Percentiles rank a stretch among this genome's conserved stretches.
Conservation (phyloP, 2,888 invertebrate species). For the Limnephilus marmoratus region DNA sequence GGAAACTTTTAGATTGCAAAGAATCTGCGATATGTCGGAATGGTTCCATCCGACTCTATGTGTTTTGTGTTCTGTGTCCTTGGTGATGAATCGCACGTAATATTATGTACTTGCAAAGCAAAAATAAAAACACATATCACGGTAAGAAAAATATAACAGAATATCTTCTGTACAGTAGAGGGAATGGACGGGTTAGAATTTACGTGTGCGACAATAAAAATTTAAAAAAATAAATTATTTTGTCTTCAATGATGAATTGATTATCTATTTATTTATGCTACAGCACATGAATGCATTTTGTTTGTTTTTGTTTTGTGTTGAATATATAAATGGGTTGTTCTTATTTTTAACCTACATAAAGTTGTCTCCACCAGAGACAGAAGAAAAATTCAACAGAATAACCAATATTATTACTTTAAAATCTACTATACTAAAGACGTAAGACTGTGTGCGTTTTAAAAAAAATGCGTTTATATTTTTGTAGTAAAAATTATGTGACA, state of each 20-base stretch:
- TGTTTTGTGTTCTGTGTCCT: conserved; percentile 18
- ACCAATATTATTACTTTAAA: no score
- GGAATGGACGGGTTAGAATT: neutral
- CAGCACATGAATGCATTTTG: neutral
- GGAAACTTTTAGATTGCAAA: neutral
- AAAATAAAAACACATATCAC: conserved; percentile 36
- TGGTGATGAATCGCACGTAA: neutral
- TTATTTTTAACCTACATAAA: no score
- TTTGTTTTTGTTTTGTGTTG: neutral
- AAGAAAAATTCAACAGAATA: no score
- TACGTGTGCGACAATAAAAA: conserved; percentile 41
- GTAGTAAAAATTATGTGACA: no score
- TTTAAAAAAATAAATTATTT: neutral
- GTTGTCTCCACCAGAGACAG: no score
- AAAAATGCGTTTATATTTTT: no score
- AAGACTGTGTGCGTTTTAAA: no score
- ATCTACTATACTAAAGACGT: no score
- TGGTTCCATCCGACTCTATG: neutral
- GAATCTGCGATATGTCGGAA: neutral
- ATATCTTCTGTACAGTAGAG: neutral
- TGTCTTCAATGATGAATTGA: conserved; percentile 2
- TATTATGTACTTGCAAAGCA: conserved; percentile 36
- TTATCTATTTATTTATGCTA: neutral
- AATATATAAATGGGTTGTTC: neutral
- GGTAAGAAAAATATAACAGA: neutral